phyloP scores from a whole-genome alignment of 2,797 vertebrate species.

The Buceros bicornis region DNA sequence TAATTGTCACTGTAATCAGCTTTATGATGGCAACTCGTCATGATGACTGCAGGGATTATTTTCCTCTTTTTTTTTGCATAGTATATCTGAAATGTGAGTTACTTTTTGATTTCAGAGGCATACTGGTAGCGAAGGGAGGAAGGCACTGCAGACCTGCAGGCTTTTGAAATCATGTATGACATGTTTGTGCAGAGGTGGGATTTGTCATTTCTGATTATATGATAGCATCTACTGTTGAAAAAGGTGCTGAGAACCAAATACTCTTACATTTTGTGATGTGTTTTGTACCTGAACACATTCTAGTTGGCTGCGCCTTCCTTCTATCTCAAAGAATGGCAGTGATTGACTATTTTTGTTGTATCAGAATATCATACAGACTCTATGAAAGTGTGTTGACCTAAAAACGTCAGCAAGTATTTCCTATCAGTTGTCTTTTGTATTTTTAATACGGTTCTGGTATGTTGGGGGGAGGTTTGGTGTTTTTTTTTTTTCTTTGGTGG shows the following conservation, averaged over 20 bases:
- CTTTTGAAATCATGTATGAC: not conserved
- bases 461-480: too few relatives aligned
- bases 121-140: not conserved
- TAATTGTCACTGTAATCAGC: conserved; percentile 47
- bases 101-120: not conserved
- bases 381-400: conserved; percentile 33
- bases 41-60: conserved; percentile 4
- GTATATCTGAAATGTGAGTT: conserved; percentile 3
- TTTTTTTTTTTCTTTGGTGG: not conserved
- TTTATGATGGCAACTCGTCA: conserved; percentile 6
- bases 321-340: not conserved
- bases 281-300: not conserved
- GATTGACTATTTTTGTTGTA: conserved; percentile 14
- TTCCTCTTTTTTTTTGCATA: not conserved
- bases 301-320: not conserved
- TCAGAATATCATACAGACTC: not conserved
- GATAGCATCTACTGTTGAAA: not conserved
- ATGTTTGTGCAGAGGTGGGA: not conserved
- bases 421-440: not conserved
- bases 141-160: not conserved
- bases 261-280: not conserved
- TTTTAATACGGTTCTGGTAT: too few relatives aligned
- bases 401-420: conserved; percentile 47
- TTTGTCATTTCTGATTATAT: not conserved
- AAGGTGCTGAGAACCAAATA: not conserved